Evolutionary conservation across 2,113 vertebrate species (phyloP).

Genomic region (Cisticola juncidis): DNA sequence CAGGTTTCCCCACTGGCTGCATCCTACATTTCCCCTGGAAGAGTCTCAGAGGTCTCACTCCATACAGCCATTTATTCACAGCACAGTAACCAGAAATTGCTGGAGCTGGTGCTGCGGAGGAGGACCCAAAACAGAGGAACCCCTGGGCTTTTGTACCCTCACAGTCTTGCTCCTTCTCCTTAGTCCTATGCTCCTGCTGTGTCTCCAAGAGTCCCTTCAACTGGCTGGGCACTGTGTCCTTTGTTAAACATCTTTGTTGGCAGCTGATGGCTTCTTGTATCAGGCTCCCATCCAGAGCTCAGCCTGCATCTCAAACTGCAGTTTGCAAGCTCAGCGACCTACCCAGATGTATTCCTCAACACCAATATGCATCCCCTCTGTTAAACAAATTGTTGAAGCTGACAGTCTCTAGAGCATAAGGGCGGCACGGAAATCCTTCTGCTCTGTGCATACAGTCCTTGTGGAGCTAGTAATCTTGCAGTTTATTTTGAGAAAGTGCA

Average conservation of each 20-base stretch:
- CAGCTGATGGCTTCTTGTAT: neutral
- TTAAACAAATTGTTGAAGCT: neutral
- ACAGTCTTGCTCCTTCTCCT: neutral
- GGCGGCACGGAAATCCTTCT: neutral
- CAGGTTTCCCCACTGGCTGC: neutral
- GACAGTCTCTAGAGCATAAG: neutral
- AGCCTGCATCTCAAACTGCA: neutral
- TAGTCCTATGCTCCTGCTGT: neutral
- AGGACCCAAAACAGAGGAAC: neutral
- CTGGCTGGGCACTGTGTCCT: neutral
- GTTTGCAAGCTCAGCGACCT: neutral
- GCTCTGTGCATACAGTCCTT: neutral
- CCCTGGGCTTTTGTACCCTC: neutral
- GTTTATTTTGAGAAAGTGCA: neutral
- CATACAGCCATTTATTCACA: neutral
- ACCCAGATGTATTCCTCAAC: neutral
- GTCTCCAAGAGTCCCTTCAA: neutral
- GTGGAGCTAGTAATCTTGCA: neutral
- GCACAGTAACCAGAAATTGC: too few species aligned
- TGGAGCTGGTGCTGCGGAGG: fast-evolving
- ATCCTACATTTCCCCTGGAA: neutral
- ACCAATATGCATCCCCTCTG: neutral
- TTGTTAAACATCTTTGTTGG: neutral
- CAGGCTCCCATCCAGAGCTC: neutral
- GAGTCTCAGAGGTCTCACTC: neutral